Base-by-base conservation (phyloP, 2,888 invertebrate genomes). In the Ecliptopera silaceata region DNA sequence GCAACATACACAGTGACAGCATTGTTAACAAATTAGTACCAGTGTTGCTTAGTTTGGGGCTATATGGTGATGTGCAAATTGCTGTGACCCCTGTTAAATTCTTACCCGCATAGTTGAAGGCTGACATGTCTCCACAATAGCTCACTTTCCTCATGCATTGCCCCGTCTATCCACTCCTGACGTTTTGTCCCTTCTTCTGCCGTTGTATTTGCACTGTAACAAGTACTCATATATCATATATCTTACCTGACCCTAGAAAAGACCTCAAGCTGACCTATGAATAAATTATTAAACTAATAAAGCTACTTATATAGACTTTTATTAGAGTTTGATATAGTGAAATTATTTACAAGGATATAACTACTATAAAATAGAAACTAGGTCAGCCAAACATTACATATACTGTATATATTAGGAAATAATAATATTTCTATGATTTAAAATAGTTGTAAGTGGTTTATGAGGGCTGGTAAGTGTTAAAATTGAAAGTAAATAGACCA, bases 61-160 rank as follows among this genome's bases (percentile, higher is more conserved):
- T n/a, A n/a, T n/a, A n/a, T n/a, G n/a, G n/a, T n/a, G n/a, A n/a
- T n/a, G n/a, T n/a, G n/a, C n/a, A n/a, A n/a, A n/a, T n/a, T n/a
- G n/a, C n/a, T n/a, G n/a, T n/a, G n/a, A n/a, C n/a, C n/a, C n/a
- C n/a, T n/a, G n/a, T 8, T 2, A 8, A 43, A 8, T 18, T 4
- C 78, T 73, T 59, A 90, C 90, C 88, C 90, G 55, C 90, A 91
- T 4, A 91, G 59, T 56, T 90, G 90, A 1, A 91, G 68, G 59
- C 87, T 90, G 66, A 91, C 90, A 31, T 91, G 89, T 26, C 90
- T 69, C 90, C 90, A 90, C 0, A 91, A 80, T 1, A 86, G 85
- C 64, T 90, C 88, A n/a, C 87, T 89, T 71, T 90, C 89, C 56
- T 89, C 89, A 1, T 88, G 84, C 90, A 91, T 88, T 0, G 90